phyloP scores from a whole-genome alignment of 2,888 invertebrate species.

The Margaritifera margaritifera region DNA sequence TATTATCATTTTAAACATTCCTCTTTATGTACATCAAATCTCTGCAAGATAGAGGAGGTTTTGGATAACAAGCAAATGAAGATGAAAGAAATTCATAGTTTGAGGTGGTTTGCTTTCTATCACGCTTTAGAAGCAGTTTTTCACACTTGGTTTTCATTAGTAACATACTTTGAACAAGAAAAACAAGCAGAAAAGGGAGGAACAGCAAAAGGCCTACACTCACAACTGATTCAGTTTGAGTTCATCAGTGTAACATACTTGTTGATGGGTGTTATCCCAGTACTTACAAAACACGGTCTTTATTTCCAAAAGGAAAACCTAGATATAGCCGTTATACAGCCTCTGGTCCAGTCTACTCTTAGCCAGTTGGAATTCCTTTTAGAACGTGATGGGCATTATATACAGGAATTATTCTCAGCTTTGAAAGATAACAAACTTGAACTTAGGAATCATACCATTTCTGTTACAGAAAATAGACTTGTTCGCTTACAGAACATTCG shows the following conservation, averaged over 20 bases:
- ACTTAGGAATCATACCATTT: not conserved
- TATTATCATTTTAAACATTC: conserved; percentile 19
- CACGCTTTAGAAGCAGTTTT: conserved; percentile 8
- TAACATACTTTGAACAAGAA: conserved; percentile 21
- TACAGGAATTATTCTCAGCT: not conserved
- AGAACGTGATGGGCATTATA: conserved; percentile 8
- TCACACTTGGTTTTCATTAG: conserved; percentile 15
- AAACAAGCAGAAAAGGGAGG: conserved; percentile 14
- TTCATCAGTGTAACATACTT: not conserved
- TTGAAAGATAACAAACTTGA: not conserved
- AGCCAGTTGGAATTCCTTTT: conserved; percentile 3
- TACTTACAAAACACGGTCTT: conserved; percentile 12
- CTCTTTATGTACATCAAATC: conserved; percentile 8
- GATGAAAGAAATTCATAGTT: conserved; percentile 12
- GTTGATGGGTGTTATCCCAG: conserved; percentile 10
- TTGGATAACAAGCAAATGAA: conserved; percentile 10
- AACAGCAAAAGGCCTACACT: conserved; percentile 8
- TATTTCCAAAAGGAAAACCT: conserved; percentile 8
- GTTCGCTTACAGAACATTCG: conserved; percentile 1
- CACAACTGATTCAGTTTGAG: conserved; percentile 9
- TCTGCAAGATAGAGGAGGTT: conserved; percentile 3
- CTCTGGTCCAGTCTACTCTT: conserved; percentile 8
- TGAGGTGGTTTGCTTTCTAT: conserved; percentile 15
- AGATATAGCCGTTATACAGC: conserved; percentile 6
- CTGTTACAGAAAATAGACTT: not conserved